phyloP scores from a whole-genome alignment of 2,888 invertebrate species.

The Melanotus villosus region DNA sequence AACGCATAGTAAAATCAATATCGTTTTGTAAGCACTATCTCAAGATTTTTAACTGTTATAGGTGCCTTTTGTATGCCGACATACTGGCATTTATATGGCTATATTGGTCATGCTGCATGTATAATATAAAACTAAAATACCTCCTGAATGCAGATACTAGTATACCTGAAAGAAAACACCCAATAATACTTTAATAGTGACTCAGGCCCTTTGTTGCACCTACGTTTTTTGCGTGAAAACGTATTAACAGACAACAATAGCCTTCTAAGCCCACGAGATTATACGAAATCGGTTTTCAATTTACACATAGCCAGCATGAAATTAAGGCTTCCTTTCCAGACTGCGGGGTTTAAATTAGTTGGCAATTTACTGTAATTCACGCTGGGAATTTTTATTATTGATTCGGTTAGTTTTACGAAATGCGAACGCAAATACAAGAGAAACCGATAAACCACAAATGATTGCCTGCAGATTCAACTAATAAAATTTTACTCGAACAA shows the following conservation, averaged over 20 bases:
- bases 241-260: constrained; percentile 28
- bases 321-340: constrained; percentile 6
- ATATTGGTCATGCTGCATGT: constrained; percentile 1
- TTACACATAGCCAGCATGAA: constrained; percentile 12
- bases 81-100: not conserved
- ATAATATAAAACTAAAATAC: not conserved
- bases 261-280: not conserved
- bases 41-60: no score
- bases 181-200: constrained; percentile 18
- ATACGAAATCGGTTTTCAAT: constrained; percentile 6
- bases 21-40: no score
- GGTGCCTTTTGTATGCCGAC: no score
- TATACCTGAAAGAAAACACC: not conserved
- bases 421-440: not conserved
- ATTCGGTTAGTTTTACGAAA: not conserved
- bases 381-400: not conserved
- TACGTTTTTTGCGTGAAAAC: constrained; percentile 13
- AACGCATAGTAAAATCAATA: no score
- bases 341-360: not conserved
- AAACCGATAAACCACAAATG: no score
- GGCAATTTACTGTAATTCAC: not conserved
- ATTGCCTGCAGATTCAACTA: no score
- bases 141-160: not conserved
- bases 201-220: constrained; percentile 17
- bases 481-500: no score